These are phyloP conservation scores for Agrochola lota DNA, from an alignment of 2,888 invertebrate genomes.

Conservation along the genomic window DNA sequence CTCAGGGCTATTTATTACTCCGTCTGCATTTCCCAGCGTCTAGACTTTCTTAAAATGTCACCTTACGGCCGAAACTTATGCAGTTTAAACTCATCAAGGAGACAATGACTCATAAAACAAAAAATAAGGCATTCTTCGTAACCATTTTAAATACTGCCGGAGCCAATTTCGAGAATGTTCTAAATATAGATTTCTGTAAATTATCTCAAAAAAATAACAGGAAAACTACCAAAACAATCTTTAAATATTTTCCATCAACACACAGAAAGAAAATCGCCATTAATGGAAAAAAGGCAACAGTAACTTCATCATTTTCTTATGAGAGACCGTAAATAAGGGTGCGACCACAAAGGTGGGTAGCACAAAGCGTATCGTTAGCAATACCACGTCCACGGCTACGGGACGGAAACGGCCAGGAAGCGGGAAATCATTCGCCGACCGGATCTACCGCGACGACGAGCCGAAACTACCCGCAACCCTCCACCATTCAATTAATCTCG, in stretches of 20 bases:
- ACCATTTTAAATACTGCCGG: no score
- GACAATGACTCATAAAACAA: conserved; percentile 27
- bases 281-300: conserved; percentile 39
- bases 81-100: conserved; percentile 42
- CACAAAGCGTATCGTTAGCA: conserved; percentile 80
- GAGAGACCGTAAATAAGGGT: conserved; percentile 81
- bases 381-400: conserved; percentile 68
- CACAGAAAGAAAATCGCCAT: conserved; percentile 32
- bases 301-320: conserved; percentile 65
- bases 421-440: conserved; percentile 85
- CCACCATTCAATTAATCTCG: conserved; percentile 84
- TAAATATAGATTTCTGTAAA: not conserved
- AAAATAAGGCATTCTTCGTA: not conserved
- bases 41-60: conserved; percentile 66
- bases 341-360: conserved; percentile 69
- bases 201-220: not conserved
- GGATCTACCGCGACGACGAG: conserved; percentile 81
- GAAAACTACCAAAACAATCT: conserved; percentile 32
- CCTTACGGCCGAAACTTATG: conserved; percentile 52
- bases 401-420: conserved; percentile 78
- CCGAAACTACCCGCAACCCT: conserved; percentile 79
- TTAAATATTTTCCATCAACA: not conserved
- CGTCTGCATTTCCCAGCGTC: conserved; percentile 57
- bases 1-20: conserved; percentile 59
- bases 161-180: not conserved